Evolutionary conservation across 2,888 invertebrate species (phyloP).

Genomic region (Leptinotarsa tumamoca): DNA sequence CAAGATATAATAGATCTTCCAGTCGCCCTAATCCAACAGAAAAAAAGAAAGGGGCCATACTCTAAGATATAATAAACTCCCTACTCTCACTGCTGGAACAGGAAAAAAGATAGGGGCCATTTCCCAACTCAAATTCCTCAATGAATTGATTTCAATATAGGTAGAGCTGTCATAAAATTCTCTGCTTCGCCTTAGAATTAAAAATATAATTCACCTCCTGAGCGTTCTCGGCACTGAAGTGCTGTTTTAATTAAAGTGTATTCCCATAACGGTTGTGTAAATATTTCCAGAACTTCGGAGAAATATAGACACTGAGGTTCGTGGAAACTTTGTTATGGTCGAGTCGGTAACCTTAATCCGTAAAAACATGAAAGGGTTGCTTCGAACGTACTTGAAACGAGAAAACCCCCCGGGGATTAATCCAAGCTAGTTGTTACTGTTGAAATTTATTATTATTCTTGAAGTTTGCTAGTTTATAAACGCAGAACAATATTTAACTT

Average conservation of each 20-base stretch:
- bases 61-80: no score
- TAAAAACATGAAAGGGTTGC: neutral
- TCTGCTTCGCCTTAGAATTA: neutral
- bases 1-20: no score
- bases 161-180: neutral
- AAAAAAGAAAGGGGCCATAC: no score
- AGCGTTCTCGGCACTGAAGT: neutral
- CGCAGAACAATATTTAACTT: no score
- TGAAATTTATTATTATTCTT: neutral
- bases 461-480: neutral
- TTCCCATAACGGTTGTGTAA: conserved; percentile 1
- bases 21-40: no score
- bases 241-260: conserved; percentile 12
- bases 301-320: neutral
- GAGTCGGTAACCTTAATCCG: neutral
- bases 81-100: no score
- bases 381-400: conserved; percentile 2
- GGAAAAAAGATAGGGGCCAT: no score
- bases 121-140: no score
- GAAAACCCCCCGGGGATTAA: neutral
- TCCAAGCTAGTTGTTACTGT: neutral
- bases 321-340: neutral
- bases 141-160: neutral
- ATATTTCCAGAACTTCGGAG: neutral
- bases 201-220: neutral